Evolutionary conservation across 2,113 vertebrate genomes (phyloP).

Genomic region (Phyllostomus hastatus): DNA sequence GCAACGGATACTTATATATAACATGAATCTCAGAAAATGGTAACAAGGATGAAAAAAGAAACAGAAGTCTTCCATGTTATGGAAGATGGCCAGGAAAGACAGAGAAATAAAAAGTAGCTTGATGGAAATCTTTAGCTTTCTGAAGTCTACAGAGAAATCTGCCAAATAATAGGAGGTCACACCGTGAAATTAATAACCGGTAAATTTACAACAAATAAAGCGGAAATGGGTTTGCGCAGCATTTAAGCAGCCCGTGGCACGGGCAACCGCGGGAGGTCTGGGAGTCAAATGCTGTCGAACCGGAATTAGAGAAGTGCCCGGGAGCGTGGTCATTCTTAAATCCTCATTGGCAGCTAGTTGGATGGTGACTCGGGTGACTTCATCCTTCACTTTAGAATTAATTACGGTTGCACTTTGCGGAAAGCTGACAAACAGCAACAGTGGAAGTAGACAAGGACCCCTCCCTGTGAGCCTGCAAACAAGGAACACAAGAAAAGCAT

Average conservation of each 20-base stretch:
- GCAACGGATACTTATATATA: not conserved
- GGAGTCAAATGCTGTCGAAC: slow-evolving; percentile 26
- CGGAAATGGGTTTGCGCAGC: slow-evolving; percentile 61
- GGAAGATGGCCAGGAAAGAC: not conserved
- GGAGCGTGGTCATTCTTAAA: not conserved
- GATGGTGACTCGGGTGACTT: slow-evolving; percentile 29
- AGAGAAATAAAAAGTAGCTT: slow-evolving; percentile 9
- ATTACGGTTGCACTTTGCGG: slow-evolving; percentile 54
- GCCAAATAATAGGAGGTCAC: slow-evolving; percentile 63
- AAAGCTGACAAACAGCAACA: slow-evolving; percentile 57
- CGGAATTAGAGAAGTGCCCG: not conserved
- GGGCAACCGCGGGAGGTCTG: slow-evolving; percentile 45
- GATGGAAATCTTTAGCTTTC: slow-evolving; percentile 48
- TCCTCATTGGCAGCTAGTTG: not conserved
- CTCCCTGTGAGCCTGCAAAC: slow-evolving; percentile 4
- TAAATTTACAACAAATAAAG: slow-evolving; percentile 74
- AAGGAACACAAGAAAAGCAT: not conserved
- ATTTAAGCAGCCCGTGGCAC: slow-evolving; percentile 59
- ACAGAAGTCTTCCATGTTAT: not conserved
- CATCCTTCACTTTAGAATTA: slow-evolving; percentile 58
- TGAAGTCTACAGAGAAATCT: slow-evolving; percentile 54
- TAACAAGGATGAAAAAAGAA: not conserved
- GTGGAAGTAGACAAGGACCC: not conserved
- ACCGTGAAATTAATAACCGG: slow-evolving; percentile 77
- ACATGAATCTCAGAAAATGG: not conserved